Percentiles rank a stretch among this genome's conserved stretches.
These are phyloP conservation scores for Andinoacara biseriatus DNA, from an alignment of 2,113 vertebrate species.

Conservation along the genomic window DNA sequence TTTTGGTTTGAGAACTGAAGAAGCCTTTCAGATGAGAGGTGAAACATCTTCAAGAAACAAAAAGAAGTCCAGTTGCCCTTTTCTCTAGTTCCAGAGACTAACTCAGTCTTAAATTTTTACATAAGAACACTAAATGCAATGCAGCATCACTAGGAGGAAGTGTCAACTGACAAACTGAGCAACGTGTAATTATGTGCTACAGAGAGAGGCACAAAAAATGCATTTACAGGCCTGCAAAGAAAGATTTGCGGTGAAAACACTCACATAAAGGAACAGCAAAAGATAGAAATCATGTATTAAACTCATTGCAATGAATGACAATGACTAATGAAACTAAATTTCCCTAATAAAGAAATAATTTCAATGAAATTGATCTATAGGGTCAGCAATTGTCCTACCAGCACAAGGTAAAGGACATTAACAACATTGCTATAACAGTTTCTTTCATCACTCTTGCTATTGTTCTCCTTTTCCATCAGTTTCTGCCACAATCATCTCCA, in stretches of 20 bases:
- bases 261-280: background rate
- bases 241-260: background rate
- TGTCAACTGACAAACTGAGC: background rate
- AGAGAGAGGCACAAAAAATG: background rate
- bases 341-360: background rate
- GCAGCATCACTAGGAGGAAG: background rate
- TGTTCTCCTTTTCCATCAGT: background rate
- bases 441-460: background rate
- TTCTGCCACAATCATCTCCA: background rate
- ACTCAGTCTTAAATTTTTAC: background rate
- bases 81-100: too few relatives aligned
- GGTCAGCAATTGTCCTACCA: background rate
- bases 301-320: background rate
- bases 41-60: too few relatives aligned
- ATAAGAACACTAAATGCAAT: background rate
- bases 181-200: background rate
- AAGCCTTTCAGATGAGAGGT: too few relatives aligned
- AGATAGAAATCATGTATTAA: background rate
- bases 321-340: background rate
- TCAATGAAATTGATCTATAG: background rate
- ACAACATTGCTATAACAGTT: background rate
- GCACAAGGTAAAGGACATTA: constrained; percentile 9
- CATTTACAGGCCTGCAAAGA: background rate
- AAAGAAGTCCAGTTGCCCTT: too few relatives aligned
- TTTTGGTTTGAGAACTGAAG: too few relatives aligned